Evolutionary conservation across 92 coral and sea anemone species (phyloP), one percentile per base, ranked within the genome.

Genomic region (Parazoanthus darwini): DNA sequence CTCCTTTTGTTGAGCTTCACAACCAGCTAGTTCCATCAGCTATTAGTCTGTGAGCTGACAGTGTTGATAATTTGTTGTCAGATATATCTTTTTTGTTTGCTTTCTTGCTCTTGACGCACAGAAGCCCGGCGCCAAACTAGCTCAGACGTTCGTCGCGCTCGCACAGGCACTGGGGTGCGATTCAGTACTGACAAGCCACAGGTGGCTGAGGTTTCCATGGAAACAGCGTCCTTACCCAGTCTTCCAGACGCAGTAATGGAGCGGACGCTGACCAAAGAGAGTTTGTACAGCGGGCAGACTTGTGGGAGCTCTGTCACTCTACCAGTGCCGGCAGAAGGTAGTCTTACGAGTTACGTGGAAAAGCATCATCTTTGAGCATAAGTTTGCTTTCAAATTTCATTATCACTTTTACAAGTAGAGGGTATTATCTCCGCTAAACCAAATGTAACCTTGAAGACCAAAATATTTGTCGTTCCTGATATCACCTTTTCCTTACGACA

Each of bases 131-230:
- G 77, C 35, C 77, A 18, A n/a, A 18, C 87, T n/a, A 15, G 43
- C 13, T 3, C 29, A 4, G 54, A 74, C 13, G 37, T 37, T 25
- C 88, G 84, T n/a, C 85, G 36, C 29, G 67, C 35, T 59, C 93
- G 94, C 36, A 88, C 86, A 26, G 97, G 94, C 44, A 94, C 95
- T 33, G 95, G 94, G 35, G 98, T 95, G n/a, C 94, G 98, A 15
- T 95, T 95, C 85, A 89, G 91, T 43, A 74, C 90, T 29, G 91
- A 88, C 39, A 92, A 92, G 20, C 85, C 93, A 5, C 89, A 78
- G 43, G 81, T 79, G 58, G 88, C 81, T 5, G 85, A 88, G 22
- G 79, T 58, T 33, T 68, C 84, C 77, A 67, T 82, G 71, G 94
- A 82, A 50, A 73, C 89, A 38, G 9, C 50, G 5, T 86, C 92